These are phyloP conservation scores for Lepidotrigona ventralis DNA, from an alignment of 1,140 invertebrate genomes.

Conservation along the genomic window DNA sequence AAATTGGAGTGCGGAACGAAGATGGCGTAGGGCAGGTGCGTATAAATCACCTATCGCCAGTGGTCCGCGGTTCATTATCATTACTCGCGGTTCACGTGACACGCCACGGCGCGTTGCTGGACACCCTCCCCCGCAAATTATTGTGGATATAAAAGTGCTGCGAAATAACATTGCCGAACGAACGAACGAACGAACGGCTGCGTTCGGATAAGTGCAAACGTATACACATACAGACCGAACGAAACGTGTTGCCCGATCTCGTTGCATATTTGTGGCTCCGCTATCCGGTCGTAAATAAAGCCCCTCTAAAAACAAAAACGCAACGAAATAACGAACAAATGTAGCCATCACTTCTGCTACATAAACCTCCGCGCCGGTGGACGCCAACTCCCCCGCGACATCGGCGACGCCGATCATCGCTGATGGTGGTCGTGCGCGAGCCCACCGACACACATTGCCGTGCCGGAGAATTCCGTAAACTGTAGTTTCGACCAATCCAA, in stretches of 20 bases:
- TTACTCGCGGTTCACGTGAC: conserved; percentile 66
- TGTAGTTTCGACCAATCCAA: neutral
- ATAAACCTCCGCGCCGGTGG: conserved; percentile 71
- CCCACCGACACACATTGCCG: conserved; percentile 30
- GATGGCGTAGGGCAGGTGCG: conserved; percentile 11
- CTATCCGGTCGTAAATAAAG: conserved; percentile 79
- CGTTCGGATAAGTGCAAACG: conserved; percentile 54
- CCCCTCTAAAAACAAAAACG: conserved; percentile 77
- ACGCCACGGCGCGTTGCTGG: conserved; percentile 33
- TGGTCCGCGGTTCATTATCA: conserved; percentile 64
- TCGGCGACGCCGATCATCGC: conserved; percentile 36
- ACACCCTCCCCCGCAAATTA: conserved; percentile 62
- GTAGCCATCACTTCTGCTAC: conserved; percentile 78
- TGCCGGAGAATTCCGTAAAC: conserved; percentile 12
- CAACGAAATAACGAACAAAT: conserved; percentile 78
- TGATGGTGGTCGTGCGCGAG: conserved; percentile 54
- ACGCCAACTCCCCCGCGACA: conserved; percentile 13
- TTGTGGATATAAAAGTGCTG: conserved; percentile 68
- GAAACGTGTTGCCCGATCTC: conserved; percentile 64
- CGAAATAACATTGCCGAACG: conserved; percentile 59
- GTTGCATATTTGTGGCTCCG: conserved; percentile 76
- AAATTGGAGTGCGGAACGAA: conserved; percentile 3
- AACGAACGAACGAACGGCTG: conserved; percentile 30
- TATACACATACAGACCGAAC: conserved; percentile 35
- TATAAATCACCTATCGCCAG: conserved; percentile 60